Evolutionary conservation across 2,888 invertebrate genomes (phyloP).

Genomic region (Torymus auratus): DNA sequence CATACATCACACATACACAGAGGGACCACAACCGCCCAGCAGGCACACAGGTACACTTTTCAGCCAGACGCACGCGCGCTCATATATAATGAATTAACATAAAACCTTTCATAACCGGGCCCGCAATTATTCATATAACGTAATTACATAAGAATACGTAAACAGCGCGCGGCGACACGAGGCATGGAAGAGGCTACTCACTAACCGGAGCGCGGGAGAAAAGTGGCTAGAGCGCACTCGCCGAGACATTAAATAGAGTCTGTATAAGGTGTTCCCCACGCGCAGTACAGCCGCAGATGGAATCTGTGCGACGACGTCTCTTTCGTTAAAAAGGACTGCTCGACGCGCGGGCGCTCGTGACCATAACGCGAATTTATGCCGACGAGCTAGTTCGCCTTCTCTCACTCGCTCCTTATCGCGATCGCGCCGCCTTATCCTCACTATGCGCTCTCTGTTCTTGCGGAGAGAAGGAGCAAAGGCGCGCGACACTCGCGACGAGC

Average conservation of each 20-base stretch:
- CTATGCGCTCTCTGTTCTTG: no score
- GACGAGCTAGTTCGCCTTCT: slow-evolving; percentile 30
- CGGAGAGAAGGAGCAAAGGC: no score
- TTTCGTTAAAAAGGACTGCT: slow-evolving; percentile 14
- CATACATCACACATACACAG: no score
- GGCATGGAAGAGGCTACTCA: background rate
- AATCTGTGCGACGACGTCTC: slow-evolving; percentile 37
- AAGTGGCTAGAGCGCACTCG: background rate
- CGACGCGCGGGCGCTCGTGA: no score
- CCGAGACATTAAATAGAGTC: background rate
- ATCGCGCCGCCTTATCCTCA: background rate
- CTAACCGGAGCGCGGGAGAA: background rate
- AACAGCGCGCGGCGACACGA: background rate
- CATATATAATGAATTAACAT: slow-evolving; percentile 29
- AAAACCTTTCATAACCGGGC: slow-evolving; percentile 30
- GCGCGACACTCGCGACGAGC: no score
- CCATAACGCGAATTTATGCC: slow-evolving; percentile 42
- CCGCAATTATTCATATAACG: slow-evolving; percentile 27
- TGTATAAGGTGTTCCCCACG: slow-evolving; percentile 11
- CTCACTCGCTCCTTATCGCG: slow-evolving; percentile 19
- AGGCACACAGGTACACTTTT: no score
- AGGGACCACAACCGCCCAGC: no score
- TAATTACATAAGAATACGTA: slow-evolving; percentile 37
- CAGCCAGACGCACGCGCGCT: no score
- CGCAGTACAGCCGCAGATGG: slow-evolving; percentile 4